Conservation (phyloP, 2,797 vertebrate genomes). For the Sebastes itinus region DNA sequence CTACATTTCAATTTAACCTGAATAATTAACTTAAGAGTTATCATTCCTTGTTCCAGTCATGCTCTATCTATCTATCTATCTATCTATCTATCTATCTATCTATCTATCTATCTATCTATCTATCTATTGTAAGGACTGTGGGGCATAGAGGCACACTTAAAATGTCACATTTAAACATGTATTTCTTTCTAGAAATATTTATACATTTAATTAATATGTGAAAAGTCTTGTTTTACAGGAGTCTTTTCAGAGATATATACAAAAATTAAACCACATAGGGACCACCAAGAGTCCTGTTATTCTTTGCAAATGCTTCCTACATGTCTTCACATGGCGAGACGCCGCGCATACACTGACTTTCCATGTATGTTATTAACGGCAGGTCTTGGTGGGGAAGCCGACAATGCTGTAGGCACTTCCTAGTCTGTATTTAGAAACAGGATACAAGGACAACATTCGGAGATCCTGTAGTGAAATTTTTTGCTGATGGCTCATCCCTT, state of each 20-base stretch:
- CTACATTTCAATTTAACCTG: neutral
- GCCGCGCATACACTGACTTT: constrained; percentile 28
- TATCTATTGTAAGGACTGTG: neutral
- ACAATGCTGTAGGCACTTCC: constrained; percentile 59
- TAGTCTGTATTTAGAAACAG: constrained; percentile 60
- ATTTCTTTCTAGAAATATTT: neutral
- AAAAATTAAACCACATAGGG: neutral
- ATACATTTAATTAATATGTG: neutral
- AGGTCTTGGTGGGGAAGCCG: constrained; percentile 25
- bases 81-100: too few species aligned
- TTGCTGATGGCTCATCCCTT: constrained; percentile 29
- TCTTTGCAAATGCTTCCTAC: constrained; percentile 47
- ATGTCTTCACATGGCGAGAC: constrained; percentile 61
- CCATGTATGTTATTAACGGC: constrained; percentile 57
- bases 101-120: too few species aligned
- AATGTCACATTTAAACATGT: neutral
- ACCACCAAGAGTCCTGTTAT: constrained; percentile 39
- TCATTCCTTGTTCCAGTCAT: neutral
- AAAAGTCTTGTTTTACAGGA: neutral
- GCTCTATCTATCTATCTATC: neutral
- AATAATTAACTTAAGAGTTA: neutral
- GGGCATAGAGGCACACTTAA: neutral
- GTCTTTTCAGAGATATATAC: neutral
- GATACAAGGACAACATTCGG: constrained; percentile 35
- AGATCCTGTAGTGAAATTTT: constrained; percentile 24